Evolutionary conservation across 2,797 vertebrate genomes (phyloP).

Genomic region (Paedocypris micromegethes): DNA sequence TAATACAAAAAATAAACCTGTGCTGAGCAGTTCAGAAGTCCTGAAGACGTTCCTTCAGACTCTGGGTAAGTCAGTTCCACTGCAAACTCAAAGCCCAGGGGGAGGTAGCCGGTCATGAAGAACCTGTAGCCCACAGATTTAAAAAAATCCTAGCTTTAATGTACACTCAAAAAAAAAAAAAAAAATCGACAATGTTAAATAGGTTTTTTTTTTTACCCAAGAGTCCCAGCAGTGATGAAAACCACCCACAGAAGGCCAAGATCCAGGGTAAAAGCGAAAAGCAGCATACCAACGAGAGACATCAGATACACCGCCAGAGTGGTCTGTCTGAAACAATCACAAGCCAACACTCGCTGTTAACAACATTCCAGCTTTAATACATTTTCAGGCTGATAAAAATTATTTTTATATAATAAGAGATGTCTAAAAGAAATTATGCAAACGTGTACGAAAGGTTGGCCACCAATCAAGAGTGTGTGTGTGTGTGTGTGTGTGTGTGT

Average conservation of each 20-base stretch:
- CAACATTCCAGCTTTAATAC: too few relatives aligned
- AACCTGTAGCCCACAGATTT: slow-evolving; percentile 68
- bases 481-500: too few relatives aligned
- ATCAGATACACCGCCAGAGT: slow-evolving; percentile 79
- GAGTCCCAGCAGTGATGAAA: slow-evolving; percentile 80
- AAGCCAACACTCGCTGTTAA: neutral
- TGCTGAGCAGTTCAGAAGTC: slow-evolving; percentile 89
- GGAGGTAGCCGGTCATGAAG: slow-evolving; percentile 96
- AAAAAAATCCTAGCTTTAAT: neutral
- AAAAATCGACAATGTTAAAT: neutral
- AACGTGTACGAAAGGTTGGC: too few relatives aligned
- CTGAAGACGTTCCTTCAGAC: slow-evolving; percentile 92
- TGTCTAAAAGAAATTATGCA: too few relatives aligned
- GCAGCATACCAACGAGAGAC: slow-evolving; percentile 80
- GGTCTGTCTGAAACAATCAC: slow-evolving; percentile 74
- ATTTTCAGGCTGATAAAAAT: too few relatives aligned
- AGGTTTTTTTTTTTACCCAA: slow-evolving; percentile 72
- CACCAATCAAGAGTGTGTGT: too few relatives aligned
- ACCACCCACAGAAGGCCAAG: slow-evolving; percentile 85
- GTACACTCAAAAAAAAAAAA: neutral
- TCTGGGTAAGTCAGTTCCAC: slow-evolving; percentile 93
- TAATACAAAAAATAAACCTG: slow-evolving; percentile 70
- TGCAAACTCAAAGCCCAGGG: slow-evolving; percentile 94
- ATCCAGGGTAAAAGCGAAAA: slow-evolving; percentile 80
- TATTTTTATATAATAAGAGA: too few relatives aligned